Evolutionary conservation across 1,140 invertebrate genomes (phyloP).

Genomic region (Bombus terrestris): DNA sequence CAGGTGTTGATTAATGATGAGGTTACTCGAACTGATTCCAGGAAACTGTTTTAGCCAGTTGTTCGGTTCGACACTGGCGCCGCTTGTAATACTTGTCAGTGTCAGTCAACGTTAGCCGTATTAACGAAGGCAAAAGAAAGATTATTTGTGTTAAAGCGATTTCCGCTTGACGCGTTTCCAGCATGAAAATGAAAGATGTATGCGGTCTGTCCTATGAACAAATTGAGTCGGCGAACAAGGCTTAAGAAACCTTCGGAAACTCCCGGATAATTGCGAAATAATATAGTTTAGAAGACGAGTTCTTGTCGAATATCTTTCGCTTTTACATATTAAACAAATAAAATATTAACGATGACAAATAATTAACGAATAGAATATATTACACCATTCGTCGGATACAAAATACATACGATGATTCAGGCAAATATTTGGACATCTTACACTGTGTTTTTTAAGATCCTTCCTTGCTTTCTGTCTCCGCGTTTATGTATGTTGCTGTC

Average conservation of each 20-base stretch:
- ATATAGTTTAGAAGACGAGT: neutral
- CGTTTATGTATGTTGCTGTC: neutral
- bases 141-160: slow-evolving; percentile 23
- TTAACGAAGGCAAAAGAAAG: neutral
- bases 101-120: neutral
- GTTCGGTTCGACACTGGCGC: neutral
- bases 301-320: neutral
- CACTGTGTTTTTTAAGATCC: neutral
- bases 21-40: neutral
- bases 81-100: slow-evolving; percentile 3
- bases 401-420: no score
- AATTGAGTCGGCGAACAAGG: neutral
- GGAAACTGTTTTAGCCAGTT: neutral
- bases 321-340: neutral
- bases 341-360: no score
- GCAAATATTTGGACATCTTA: no score
- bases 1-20: neutral
- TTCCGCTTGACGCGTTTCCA: slow-evolving; percentile 7
- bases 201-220: neutral
- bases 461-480: neutral
- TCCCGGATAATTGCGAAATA: neutral
- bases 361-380: no score
- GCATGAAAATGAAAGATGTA: slow-evolving; percentile 10
- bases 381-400: no score
- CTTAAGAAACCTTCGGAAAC: neutral